Base-by-base conservation (phyloP, 2,888 invertebrate species). In the Myopa testacea region DNA sequence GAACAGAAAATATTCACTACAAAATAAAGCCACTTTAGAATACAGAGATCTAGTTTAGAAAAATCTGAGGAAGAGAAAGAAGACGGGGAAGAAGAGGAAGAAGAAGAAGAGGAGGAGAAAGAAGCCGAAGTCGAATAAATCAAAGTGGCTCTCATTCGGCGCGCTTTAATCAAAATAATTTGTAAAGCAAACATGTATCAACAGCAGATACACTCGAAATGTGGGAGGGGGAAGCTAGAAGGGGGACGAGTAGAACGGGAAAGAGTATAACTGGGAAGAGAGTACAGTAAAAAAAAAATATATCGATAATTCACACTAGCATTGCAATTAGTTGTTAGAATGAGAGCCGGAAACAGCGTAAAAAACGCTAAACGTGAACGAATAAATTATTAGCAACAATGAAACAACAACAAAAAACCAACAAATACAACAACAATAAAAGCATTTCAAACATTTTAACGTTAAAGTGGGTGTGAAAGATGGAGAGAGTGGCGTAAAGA, bases 321-420 rank as follows among this genome's bases (percentile, higher is more conserved):
- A 4, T 62, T 40, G 40, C 79, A 80, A 81, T 80, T 80, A 80
- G 79, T 58, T 74, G 67, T 78, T 78, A 68, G 76, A 71, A 58
- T 70, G 77, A 69, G 75, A 77, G 78, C 81, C 80, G 81, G 81
- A 81, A 81, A 80, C 74, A 45, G 63, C 16, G 45, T 4, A 62
- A 8, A 62, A 62, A 62, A 10, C 45, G 6, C 10, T 45, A 45
- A 19, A 62, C 5, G 62, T 62, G 62, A 7, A 4, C 19, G 6
- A 19, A 50, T 70, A 70, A 70, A 70, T 70, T 50, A 70, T 69
- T 62, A 26, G 26, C 62, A n/a, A 26, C 16, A 58, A 55, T 55
- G 10, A 55, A 55, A 10, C 10, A 55, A 55, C 10, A 10, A 55
- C 1, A 3, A 60, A 60, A 60, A 52, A 52, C 52, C 19, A 60